Evolutionary conservation across 2,888 invertebrate genomes (phyloP).

Genomic region (Thera obeliscata): DNA sequence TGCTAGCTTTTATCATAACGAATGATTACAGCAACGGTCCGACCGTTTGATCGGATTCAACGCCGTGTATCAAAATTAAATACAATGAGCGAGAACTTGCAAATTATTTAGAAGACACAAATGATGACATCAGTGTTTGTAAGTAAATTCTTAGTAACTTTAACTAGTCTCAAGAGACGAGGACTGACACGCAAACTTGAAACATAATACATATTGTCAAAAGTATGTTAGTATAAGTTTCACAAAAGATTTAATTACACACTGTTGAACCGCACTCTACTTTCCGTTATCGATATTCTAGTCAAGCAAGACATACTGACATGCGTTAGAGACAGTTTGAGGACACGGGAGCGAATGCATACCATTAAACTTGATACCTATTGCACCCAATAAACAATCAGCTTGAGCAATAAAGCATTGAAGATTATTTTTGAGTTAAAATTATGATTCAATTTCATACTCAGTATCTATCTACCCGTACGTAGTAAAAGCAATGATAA

Average conservation of each 20-base stretch:
- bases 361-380: conserved; percentile 26
- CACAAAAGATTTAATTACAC: conserved; percentile 44
- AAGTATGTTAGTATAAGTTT: conserved; percentile 18
- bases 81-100: not conserved
- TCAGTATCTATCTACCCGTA: not conserved
- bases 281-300: conserved; percentile 46
- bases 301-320: conserved; percentile 39
- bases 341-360: conserved; percentile 47
- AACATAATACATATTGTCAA: conserved; percentile 16
- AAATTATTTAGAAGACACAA: conserved; percentile 4
- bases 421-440: too few relatives aligned
- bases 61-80: not conserved
- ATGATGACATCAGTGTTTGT: conserved; percentile 12
- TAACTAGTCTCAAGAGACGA: not conserved
- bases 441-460: not conserved
- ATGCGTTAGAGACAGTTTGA: conserved; percentile 46
- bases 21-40: too few relatives aligned
- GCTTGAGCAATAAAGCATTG: conserved; percentile 3
- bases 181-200: conserved; percentile 6
- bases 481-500: too few relatives aligned
- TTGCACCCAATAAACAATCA: conserved; percentile 5
- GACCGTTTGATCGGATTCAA: not conserved
- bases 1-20: not conserved
- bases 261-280: conserved; percentile 40
- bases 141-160: conserved; percentile 7